Conservation (phyloP, 2,113 vertebrate species). For the Mormyrus iriodes region DNA sequence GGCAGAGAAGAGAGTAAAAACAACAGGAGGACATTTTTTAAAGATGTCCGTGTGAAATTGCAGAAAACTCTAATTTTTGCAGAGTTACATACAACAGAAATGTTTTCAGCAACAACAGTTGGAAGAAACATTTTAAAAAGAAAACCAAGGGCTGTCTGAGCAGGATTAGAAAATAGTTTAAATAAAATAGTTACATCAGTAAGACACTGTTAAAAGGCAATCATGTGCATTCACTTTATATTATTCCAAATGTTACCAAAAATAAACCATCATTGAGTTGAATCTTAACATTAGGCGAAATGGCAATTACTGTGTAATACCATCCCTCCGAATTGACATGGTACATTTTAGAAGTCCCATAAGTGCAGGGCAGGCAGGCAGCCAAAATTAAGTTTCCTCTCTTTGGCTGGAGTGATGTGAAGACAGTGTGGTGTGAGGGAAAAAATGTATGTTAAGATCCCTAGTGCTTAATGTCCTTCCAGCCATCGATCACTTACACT, state of each 20-base stretch:
- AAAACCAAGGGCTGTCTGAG: background rate
- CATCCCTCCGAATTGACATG: background rate
- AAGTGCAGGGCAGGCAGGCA: background rate
- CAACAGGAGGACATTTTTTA: background rate
- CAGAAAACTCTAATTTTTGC: background rate
- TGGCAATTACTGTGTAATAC: background rate
- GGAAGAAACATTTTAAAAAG: background rate
- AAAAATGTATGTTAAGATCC: background rate
- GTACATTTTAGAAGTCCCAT: background rate
- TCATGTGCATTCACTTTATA: background rate
- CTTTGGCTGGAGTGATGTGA: background rate
- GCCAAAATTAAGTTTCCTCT: background rate
- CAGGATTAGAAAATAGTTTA: background rate
- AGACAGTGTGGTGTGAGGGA: background rate
- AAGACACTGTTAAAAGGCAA: background rate
- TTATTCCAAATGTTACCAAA: background rate
- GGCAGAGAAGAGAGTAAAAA: background rate
- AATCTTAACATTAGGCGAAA: background rate
- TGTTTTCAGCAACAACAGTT: background rate
- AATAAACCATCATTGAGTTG: background rate
- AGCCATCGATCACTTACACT: slow-evolving; percentile 45
- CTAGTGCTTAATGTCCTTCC: slow-evolving; percentile 19
- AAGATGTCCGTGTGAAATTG: background rate
- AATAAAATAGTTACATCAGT: background rate
- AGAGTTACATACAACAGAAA: background rate